Evolutionary conservation across 2,113 vertebrate genomes (phyloP).

Genomic region (Onychostoma macrolepis): DNA sequence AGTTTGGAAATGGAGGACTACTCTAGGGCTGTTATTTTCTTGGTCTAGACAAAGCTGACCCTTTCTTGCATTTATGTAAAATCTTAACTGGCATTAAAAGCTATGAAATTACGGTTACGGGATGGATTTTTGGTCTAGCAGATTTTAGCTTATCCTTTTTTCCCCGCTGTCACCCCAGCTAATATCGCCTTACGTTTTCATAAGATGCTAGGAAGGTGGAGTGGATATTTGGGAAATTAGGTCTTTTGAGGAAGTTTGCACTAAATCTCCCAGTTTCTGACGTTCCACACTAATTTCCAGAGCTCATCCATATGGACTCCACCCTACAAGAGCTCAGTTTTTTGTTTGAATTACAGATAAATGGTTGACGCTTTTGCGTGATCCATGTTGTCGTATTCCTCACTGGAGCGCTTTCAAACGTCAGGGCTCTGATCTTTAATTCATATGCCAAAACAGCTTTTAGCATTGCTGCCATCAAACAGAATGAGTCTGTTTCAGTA

Average conservation of each 20-base stretch:
- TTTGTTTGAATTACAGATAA: neutral
- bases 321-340: neutral
- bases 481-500: constrained; percentile 3
- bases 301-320: neutral
- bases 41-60: neutral
- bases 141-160: neutral
- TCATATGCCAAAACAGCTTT: constrained; percentile 26
- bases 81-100: constrained; percentile 29
- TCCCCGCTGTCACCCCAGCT: neutral
- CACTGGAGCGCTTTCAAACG: neutral
- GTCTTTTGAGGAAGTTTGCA: neutral
- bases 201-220: neutral
- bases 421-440: constrained; percentile 28
- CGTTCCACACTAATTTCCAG: neutral
- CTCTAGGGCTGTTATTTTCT: neutral
- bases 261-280: neutral
- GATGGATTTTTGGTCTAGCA: neutral
- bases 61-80: neutral
- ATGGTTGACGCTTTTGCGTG: neutral
- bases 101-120: neutral
- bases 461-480: constrained; percentile 18
- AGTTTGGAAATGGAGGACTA: neutral
- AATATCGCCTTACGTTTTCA: constrained; percentile 7
- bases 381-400: neutral
- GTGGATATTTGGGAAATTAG: neutral